phyloP scores from a whole-genome alignment of 1,140 invertebrate genomes.

The Anoplolepis gracilipes region DNA sequence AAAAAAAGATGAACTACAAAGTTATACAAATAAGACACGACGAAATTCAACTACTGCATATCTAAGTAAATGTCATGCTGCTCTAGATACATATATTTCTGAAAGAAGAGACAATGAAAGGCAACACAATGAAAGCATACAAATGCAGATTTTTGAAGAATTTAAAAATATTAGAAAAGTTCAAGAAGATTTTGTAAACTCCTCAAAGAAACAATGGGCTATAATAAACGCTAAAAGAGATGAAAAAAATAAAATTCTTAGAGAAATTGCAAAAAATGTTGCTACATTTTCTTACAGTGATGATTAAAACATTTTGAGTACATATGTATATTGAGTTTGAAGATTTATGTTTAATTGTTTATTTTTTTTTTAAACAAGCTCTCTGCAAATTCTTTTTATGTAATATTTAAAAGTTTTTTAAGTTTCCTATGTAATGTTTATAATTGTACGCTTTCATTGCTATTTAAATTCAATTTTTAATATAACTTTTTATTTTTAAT shows the following conservation, averaged over 20 bases:
- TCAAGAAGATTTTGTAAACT: background rate
- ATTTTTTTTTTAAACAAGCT: no score
- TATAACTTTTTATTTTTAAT: no score
- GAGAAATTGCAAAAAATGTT: background rate
- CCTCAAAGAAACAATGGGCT: background rate
- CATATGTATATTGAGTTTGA: no score
- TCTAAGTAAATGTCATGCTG: background rate
- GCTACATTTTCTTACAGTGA: background rate
- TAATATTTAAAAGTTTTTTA: no score
- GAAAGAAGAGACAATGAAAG: background rate
- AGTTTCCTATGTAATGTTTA: no score
- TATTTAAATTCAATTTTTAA: no score
- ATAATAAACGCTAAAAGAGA: background rate
- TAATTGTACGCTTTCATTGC: no score
- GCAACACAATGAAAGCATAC: background rate
- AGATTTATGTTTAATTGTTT: no score
- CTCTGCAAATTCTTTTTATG: no score
- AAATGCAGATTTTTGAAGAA: background rate
- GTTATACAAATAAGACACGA: background rate
- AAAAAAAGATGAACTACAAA: background rate
- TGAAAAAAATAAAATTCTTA: no score
- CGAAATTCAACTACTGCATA: background rate
- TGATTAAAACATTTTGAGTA: no score
- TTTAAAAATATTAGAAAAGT: background rate
- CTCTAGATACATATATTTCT: slow-evolving; percentile 3